Evolutionary conservation across 2,888 invertebrate genomes (phyloP), one percentile per base, ranked within the genome.

Genomic region (Ormia ochracea): DNA sequence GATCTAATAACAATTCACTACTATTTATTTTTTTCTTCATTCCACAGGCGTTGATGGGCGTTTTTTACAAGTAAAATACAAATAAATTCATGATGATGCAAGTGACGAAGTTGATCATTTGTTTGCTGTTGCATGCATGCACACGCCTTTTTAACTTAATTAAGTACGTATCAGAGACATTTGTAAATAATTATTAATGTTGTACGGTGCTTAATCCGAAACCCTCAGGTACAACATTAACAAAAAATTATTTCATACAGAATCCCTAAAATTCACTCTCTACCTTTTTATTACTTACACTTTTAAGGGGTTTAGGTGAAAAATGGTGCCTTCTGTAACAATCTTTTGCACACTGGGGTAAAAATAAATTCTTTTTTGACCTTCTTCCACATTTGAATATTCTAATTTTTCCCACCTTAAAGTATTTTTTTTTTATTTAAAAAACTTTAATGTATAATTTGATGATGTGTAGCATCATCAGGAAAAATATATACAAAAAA

Each of bases 51-150:
- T 66, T 66, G 50, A 74, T 66, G 74, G 66, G 74, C 74, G 74
- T 72, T 72, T 70, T 72, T 72, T 66, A 48, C 58, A 74, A 66
- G 65, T 66, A 5, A 41, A 43, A 58, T 58, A 66, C 41, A 66
- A 74, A 74, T 50, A 74, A 66, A 74, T 48, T 74, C 33, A 63
- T 50, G 41, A 48, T 48, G 65, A 7, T 65, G 56, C 45, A 56
- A 65, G 48, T 74, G 74, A 48, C 59, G 58, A 31, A 58, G 36
- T 56, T 66, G 58, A 58, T 50, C 66, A 50, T 50, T 66, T 66
- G 48, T 73, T 56, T 73, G 54, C 73, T 65, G 45, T 74, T 74
- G 65, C 65, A 74, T 74, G 65, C 65, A 74, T 38, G 58, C 66
- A 72, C 52, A 63, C 61, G 61, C 61, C 61, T 72, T 23, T 61